Base-by-base conservation (phyloP, 2,797 vertebrate genomes). In the Esox lucius region DNA sequence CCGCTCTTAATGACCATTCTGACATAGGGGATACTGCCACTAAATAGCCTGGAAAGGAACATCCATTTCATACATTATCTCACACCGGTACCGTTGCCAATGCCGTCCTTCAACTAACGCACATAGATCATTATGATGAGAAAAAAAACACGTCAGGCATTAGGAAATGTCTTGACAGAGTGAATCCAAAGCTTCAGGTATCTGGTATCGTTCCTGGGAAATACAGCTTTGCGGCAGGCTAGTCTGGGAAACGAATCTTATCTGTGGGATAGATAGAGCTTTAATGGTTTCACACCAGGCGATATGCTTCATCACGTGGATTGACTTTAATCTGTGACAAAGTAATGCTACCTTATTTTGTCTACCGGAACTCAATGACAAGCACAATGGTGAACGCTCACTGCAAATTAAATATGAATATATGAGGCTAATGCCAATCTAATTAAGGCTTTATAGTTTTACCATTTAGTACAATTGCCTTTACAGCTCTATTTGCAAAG, bases 1-100 rank as follows among this genome's bases (percentile, higher is more conserved):
- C 90, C 92, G 90, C 90, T 89, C 83, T 84, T 86, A 83, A 87
- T 69, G 31, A 85, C 78, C 83, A 70, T 75, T 86, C 78, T 82
- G 79, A 87, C 83, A 80, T 74, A 80, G 22, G 42, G 17, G 56
- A 86, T 73, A 75, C 70, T 75, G 83, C 89, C 84, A 86, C 80
- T 80, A 83, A 87, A 83, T 79, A 80, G 78, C 62, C 78, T 76
- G 73, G 82, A 87, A 87, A 89, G 79, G 75, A 87, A 82, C 82
- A 87, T 26, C 11, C 26, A 42, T 17, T 35, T 56, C 78, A 81
- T 80, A 79, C 53, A n/a, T 59, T 71, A 80, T 83, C 75, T 77
- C 79, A 59, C 81, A 84, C 82, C 80, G 74, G 76, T 64, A 76
- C 39, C 76, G 78, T 77, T 78, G 81, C 65, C 68, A 67, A 71